phyloP scores from a whole-genome alignment of 2,113 vertebrate genomes.

The Gasterosteus nipponicus region DNA sequence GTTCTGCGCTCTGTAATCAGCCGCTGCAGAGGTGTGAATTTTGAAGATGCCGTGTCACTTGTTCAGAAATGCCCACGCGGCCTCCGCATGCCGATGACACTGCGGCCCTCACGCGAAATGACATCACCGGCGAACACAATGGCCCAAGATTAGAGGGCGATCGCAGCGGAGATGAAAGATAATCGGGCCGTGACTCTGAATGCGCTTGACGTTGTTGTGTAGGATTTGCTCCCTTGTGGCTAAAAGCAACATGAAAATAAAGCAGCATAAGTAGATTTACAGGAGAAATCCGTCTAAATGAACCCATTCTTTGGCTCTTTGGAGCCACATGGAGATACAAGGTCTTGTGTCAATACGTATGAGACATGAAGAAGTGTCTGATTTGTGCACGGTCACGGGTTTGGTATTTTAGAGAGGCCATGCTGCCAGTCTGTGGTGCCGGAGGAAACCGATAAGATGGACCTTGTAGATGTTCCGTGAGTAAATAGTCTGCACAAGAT shows the following conservation, averaged over 20 bases:
- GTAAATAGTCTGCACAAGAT: background rate
- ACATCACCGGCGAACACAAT: conserved; percentile 39
- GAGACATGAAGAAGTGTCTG: background rate
- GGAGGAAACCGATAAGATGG: background rate
- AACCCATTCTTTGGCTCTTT: background rate
- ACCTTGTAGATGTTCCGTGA: background rate
- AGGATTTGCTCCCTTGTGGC: background rate
- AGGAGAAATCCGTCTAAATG: background rate
- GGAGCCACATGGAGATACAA: too few relatives aligned
- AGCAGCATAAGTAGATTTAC: background rate
- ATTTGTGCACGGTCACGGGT: background rate
- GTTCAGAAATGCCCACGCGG: conserved; percentile 9
- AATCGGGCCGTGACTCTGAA: background rate
- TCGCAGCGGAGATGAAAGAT: background rate
- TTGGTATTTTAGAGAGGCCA: background rate
- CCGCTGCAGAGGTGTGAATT: conserved; percentile 15
- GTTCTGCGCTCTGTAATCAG: conserved; percentile 45
- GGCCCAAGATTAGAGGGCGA: background rate
- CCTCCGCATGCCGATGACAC: background rate
- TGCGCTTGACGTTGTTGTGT: background rate
- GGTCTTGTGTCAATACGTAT: too few relatives aligned
- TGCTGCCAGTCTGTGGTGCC: background rate
- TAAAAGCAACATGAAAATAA: background rate
- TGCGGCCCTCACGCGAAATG: conserved; percentile 9
- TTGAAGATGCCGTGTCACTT: conserved; percentile 11